These are phyloP conservation scores for Escarpia spicata DNA, from an alignment of 2,888 invertebrate species.

Conservation along the genomic window DNA sequence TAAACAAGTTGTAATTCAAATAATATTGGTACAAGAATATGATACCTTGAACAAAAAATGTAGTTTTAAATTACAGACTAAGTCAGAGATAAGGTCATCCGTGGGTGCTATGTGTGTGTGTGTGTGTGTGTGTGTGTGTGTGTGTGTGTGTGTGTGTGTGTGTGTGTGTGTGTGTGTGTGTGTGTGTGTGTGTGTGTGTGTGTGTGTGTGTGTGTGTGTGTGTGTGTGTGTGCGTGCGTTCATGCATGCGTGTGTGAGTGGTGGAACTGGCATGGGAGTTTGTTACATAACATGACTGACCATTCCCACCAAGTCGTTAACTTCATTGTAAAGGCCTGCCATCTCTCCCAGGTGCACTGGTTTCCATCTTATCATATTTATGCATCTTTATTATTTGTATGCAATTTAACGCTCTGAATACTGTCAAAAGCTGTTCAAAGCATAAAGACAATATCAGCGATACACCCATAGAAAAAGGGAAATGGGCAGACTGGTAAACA, in stretches of 20 bases:
- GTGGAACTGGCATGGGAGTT: background rate
- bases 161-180: no score
- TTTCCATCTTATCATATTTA: background rate
- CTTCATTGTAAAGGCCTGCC: background rate
- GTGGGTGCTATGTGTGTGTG: no score
- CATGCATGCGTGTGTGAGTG: background rate
- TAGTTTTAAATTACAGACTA: background rate
- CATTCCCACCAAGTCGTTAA: background rate
- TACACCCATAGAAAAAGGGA: background rate
- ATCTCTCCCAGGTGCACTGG: background rate
- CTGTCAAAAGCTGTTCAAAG: background rate
- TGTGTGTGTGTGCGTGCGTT: no score
- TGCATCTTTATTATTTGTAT: background rate
- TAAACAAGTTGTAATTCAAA: background rate
- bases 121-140: no score
- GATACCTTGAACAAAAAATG: background rate
- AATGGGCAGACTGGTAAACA: background rate
- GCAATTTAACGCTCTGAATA: slow-evolving; percentile 7
- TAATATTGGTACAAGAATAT: background rate
- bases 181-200: no score
- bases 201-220: no score
- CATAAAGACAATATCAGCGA: background rate
- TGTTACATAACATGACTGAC: background rate
- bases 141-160: no score
- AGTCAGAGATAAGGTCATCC: background rate